Evolutionary conservation across 2,888 invertebrate genomes (phyloP), one percentile per base, ranked within the genome.

Genomic region (Acanthoscelides obtectus): DNA sequence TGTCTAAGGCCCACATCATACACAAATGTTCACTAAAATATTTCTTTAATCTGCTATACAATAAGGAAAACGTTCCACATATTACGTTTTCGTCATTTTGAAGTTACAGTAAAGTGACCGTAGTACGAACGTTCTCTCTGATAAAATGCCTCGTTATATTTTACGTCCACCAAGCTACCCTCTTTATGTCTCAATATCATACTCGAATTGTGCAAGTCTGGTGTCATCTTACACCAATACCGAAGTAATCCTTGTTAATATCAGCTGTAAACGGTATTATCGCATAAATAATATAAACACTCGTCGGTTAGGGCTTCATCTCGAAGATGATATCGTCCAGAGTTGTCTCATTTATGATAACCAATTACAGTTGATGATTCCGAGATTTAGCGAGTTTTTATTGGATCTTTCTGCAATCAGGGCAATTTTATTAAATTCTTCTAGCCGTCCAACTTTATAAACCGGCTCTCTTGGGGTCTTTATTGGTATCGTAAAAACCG

Each of bases 341-440:
- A 71, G 71, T 75, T 78, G 77, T 78, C 80, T 82, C 82, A 82
- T 83, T 82, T 83, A 77, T 45, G 81, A 70, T 70, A 70, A 71
- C 73, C 83, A 84, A 84, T 84, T 84, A 84, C 83, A 81, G 80
- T 82, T 83, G 83, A 84, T 84, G 84, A 83, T 83, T 84, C 83
- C 80, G 83, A 84, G 83, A 84, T 83, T 83, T 81, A 81, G 81
- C 79, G 77, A 77, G 70, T 79, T 81, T 82, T 81, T 82, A 75
- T 76, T 74, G 72, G 71, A 74, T 19, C 66, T 70, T 71, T 69
- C 72, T 25, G 73, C 74, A 76, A 76, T 76, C 73, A 76, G 73
- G 72, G 68, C 71, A 71, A 72, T 76, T 74, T 74, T 75, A 76
- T 75, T 74, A 76, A 76, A 75, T 74, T 72, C 73, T 70, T 71